Percentiles rank a stretch among this genome's conserved stretches.
Conservation (phyloP, 53 echinoderm and acorn worm species). For the Holothuria leucospilota region DNA sequence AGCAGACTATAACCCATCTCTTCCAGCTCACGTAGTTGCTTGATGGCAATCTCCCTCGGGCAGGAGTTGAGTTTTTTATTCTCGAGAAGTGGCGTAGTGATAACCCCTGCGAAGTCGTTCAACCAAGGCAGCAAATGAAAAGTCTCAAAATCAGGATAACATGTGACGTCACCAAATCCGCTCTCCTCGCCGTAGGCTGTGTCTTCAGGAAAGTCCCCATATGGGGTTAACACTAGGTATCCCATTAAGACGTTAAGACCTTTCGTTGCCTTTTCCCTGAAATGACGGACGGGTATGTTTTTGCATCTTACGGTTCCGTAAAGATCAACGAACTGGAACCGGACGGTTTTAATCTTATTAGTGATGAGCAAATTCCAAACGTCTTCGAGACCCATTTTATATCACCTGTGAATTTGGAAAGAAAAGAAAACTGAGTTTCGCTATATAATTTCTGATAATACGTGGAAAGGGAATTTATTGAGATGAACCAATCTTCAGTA, state of each 20-base stretch:
- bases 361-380: slow-evolving; percentile 10
- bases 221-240: slow-evolving; percentile 1
- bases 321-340: slow-evolving; percentile 35
- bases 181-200: slow-evolving; percentile 6
- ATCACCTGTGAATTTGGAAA: neutral
- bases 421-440: neutral
- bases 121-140: slow-evolving; percentile 40
- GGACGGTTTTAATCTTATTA: slow-evolving; percentile 15
- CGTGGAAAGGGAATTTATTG: too few species aligned
- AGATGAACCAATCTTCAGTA: too few species aligned
- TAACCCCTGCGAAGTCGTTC: slow-evolving; percentile 15
- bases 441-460: too few species aligned
- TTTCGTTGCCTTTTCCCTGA: slow-evolving; percentile 32
- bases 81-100: slow-evolving; percentile 21
- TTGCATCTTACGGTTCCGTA: slow-evolving; percentile 40
- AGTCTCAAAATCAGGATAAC: slow-evolving; percentile 36
- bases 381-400: slow-evolving; percentile 42
- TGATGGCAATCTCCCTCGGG: slow-evolving; percentile 34
- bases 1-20: slow-evolving; percentile 35
- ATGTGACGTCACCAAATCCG: slow-evolving; percentile 41
- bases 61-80: slow-evolving; percentile 23
- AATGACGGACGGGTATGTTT: slow-evolving; percentile 35
- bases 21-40: slow-evolving; percentile 29
- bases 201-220: slow-evolving; percentile 34
- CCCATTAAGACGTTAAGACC: slow-evolving; percentile 36